Evolutionary conservation across 1,140 invertebrate genomes (phyloP).

Genomic region (Panulirus ornatus): DNA sequence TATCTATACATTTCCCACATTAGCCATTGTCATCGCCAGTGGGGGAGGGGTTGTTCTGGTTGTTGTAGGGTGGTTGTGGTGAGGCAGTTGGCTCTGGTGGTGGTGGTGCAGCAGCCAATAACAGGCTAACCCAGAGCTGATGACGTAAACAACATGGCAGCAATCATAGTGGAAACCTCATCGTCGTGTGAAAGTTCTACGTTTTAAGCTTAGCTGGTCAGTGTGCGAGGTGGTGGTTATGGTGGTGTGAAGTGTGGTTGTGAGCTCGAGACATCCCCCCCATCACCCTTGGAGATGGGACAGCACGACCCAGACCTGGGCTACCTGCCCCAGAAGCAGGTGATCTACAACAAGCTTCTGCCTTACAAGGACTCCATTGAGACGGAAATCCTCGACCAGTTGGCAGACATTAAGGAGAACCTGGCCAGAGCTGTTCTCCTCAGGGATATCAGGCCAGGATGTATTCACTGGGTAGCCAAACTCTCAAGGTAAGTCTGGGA

Average conservation of each 20-base stretch:
- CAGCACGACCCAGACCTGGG: conserved; percentile 75
- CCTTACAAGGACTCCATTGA: conserved; percentile 84
- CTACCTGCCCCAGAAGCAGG: conserved; percentile 82
- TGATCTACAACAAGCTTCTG: conserved; percentile 83
- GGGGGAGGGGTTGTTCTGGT: too few relatives aligned
- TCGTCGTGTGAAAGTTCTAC: conserved; percentile 34
- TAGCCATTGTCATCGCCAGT: too few relatives aligned
- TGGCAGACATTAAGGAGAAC: conserved; percentile 85
- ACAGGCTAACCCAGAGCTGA: background rate
- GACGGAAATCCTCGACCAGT: conserved; percentile 80
- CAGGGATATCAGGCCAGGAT: conserved; percentile 84
- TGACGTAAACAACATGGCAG: conserved; percentile 31
- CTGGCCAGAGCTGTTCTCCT: conserved; percentile 84
- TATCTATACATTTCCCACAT: too few relatives aligned
- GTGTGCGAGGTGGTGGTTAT: background rate
- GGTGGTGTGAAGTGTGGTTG: background rate
- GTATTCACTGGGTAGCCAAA: conserved; percentile 81
- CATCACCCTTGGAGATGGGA: background rate
- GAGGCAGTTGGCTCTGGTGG: background rate
- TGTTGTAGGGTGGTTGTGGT: background rate
- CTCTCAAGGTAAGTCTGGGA: conserved; percentile 55
- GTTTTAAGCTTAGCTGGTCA: background rate
- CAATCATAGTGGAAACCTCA: conserved; percentile 38
- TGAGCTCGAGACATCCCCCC: background rate
- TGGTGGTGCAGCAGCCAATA: background rate